These are phyloP conservation scores for Diadegma fenestrale DNA, from an alignment of 2,888 invertebrate genomes.

Conservation along the genomic window DNA sequence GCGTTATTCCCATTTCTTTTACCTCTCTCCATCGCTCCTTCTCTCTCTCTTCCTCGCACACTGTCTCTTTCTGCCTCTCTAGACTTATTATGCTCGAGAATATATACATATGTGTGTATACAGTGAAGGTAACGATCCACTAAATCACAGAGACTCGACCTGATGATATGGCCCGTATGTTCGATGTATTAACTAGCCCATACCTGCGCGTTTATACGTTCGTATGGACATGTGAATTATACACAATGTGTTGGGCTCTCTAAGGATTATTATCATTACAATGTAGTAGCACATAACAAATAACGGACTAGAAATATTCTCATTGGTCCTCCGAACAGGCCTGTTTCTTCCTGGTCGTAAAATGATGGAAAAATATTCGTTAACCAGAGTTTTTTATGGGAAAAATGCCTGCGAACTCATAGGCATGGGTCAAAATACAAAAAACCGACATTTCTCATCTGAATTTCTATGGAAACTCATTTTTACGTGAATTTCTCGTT, in stretches of 20 bases:
- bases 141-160: constrained; percentile 62
- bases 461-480: not conserved
- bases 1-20: constrained; percentile 37
- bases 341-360: not conserved
- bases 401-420: too few relatives aligned
- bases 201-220: constrained; percentile 16
- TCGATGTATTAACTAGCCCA: constrained; percentile 60
- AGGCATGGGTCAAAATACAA: too few relatives aligned
- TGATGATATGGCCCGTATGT: constrained; percentile 62
- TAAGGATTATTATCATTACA: constrained; percentile 40
- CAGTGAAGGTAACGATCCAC: constrained; percentile 59
- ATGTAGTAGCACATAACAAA: constrained; percentile 38
- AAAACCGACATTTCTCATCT: too few relatives aligned
- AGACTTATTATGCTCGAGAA: constrained; percentile 13
- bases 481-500: not conserved
- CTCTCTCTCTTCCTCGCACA: not conserved
- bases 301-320: constrained; percentile 34
- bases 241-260: constrained; percentile 7
- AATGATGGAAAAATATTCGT: too few relatives aligned
- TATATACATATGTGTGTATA: constrained; percentile 17
- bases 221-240: constrained; percentile 1
- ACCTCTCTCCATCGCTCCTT: not conserved
- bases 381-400: too few relatives aligned
- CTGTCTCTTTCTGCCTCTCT: constrained; percentile 12
- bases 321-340: not conserved